These are phyloP conservation scores for Altica lythri DNA, from an alignment of 2,888 invertebrate genomes.

Conservation along the genomic window DNA sequence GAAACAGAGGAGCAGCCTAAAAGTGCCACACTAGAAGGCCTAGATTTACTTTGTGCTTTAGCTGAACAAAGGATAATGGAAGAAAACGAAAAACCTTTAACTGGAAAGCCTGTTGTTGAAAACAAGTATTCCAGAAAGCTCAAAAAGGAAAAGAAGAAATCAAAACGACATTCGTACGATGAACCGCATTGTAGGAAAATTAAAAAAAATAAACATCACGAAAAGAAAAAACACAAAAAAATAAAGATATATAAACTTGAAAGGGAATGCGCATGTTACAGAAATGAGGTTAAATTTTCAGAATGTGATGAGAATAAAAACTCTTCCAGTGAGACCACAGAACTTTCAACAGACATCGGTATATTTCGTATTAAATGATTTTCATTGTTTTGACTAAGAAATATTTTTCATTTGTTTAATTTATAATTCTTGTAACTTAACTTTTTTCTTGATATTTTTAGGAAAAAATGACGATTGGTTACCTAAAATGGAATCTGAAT, in stretches of 20 bases:
- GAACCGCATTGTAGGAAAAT: constrained; percentile 56
- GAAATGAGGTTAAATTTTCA: constrained; percentile 51
- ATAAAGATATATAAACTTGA: constrained; percentile 40
- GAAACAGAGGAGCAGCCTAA: constrained; percentile 51
- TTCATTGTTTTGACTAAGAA: too few relatives aligned
- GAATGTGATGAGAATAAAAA: constrained; percentile 56
- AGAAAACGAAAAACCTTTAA: constrained; percentile 64
- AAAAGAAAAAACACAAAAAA: constrained; percentile 43
- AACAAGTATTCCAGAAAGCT: constrained; percentile 42
- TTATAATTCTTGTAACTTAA: too few relatives aligned
- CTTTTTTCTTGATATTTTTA: too few relatives aligned
- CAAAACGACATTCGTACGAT: constrained; percentile 49
- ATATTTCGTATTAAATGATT: too few relatives aligned
- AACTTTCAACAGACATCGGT: too few relatives aligned
- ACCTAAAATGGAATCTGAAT: too few relatives aligned
- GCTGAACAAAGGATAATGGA: constrained; percentile 84
- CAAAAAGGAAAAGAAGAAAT: constrained; percentile 59
- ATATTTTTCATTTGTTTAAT: too few relatives aligned
- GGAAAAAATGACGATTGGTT: too few relatives aligned
- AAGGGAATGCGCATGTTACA: constrained; percentile 45
- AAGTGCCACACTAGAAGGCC: constrained; percentile 62
- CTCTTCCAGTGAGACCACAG: constrained; percentile 52
- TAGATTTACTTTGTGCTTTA: constrained; percentile 79
- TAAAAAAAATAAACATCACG: constrained; percentile 45
- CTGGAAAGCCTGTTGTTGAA: constrained; percentile 33